These are phyloP conservation scores for Oxygymnocypris stewartii DNA, from an alignment of 2,113 vertebrate species.

Conservation along the genomic window DNA sequence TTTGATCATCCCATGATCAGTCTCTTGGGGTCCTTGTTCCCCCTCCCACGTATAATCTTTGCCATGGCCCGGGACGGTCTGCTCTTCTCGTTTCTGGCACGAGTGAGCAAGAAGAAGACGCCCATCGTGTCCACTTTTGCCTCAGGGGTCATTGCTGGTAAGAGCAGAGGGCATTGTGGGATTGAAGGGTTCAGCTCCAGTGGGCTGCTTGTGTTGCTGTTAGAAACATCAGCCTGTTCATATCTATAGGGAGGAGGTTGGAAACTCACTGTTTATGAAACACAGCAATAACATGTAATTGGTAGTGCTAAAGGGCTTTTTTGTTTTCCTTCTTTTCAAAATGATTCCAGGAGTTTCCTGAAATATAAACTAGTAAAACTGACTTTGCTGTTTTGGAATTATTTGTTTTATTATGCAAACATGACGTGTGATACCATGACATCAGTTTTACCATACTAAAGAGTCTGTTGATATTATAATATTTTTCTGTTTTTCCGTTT, in stretches of 20 bases:
- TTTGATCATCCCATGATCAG: constrained; percentile 65
- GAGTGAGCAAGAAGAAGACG: constrained; percentile 77
- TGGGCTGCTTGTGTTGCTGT: constrained; percentile 34
- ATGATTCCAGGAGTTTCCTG: constrained; percentile 3
- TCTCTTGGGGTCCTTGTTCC: constrained; percentile 88
- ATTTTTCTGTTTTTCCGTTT: background rate
- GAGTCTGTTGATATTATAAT: background rate
- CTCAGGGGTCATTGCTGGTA: constrained; percentile 83
- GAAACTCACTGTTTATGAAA: constrained; percentile 35
- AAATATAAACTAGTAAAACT: constrained; percentile 2
- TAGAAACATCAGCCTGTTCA: constrained; percentile 29
- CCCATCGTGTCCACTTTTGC: constrained; percentile 79
- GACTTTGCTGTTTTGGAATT: constrained; percentile 3
- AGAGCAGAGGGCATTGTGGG: constrained; percentile 53
- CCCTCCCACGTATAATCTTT: constrained; percentile 85
- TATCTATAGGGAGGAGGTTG: constrained; percentile 7
- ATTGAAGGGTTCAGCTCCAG: background rate
- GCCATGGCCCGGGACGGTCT: constrained; percentile 87
- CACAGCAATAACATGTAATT: constrained; percentile 22
- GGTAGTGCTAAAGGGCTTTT: background rate
- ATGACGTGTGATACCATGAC: background rate
- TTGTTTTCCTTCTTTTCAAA: background rate
- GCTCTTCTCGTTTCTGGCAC: constrained; percentile 83
- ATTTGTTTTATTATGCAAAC: constrained; percentile 26
- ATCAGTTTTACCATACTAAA: background rate